Evolutionary conservation across 2,113 vertebrate species (phyloP), one percentile per base, ranked within the genome.

Genomic region (Nanger granti): DNA sequence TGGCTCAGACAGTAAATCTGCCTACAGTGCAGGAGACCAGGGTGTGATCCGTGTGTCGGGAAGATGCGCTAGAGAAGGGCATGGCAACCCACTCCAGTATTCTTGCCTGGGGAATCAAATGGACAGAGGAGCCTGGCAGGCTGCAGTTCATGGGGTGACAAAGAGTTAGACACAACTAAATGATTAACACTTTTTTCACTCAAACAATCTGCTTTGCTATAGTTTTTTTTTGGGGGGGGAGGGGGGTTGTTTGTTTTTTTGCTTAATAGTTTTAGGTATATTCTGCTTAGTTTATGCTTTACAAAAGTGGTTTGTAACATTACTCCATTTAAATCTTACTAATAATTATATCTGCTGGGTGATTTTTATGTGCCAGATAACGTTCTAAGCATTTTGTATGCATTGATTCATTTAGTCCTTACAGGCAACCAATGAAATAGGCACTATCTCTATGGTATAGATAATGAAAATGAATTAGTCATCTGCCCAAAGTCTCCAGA

Each of bases 301-400:
- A 29, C 31, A 91, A 52, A 64, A 31, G 17, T 89, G 1, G 1
- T 76, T 41, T 41, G 37, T 89, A 24, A 86, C 3, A 28, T 47
- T 87, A 57, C 11, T 95, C 20, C 31, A 49, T 83, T 73, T 88
- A 95, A n/a, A 47, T 96, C 9, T 59, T 92, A 84, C 76, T 89
- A 80, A 69, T 47, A 88, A 52, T 89, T 76, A 95, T 18, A 76
- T n/a, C 57, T 92, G 54, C 62, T 94, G 57, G 57, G 31, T 95
- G 37, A 26, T 73, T 96, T 88, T 82, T 73, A 26, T 41, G 15
- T 87, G 44, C 12, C 66, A 87, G 15, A 17, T 83, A 73, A 41
- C 6, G 22, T 76, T 49, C 55, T 92, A 86, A 94, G 49, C 55
- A 93, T 96, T 93, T 76, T 22, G 4, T 69, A 57, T 31, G 5